These are phyloP conservation scores for Pseudoips prasinana DNA, from an alignment of 2,888 invertebrate genomes.

Conservation along the genomic window DNA sequence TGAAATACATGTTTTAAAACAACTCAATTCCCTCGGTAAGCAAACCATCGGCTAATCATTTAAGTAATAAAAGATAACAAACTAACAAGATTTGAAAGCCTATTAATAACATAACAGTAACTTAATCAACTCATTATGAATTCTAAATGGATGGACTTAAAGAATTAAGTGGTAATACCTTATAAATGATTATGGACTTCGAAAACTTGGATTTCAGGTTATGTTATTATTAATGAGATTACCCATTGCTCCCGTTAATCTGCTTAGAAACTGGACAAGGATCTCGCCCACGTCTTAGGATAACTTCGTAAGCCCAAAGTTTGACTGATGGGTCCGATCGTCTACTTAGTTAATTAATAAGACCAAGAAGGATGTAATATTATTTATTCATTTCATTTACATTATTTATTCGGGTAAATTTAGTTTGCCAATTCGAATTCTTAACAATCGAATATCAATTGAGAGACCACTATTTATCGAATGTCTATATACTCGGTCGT, in stretches of 20 bases:
- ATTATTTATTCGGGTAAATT: too few species aligned
- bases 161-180: conserved; percentile 47
- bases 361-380: too few species aligned
- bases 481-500: too few species aligned
- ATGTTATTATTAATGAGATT: conserved; percentile 55
- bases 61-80: conserved; percentile 20
- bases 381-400: too few species aligned
- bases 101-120: conserved; percentile 31
- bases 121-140: conserved; percentile 27
- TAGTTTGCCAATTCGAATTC: too few species aligned
- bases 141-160: conserved; percentile 38
- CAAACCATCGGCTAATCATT: conserved; percentile 15
- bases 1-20: too few species aligned
- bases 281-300: conserved; percentile 30
- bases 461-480: too few species aligned
- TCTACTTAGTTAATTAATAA: too few species aligned
- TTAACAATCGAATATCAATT: too few species aligned
- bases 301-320: conserved; percentile 5
- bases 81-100: conserved; percentile 29
- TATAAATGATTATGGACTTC: conserved; percentile 50
- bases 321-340: too few species aligned
- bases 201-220: conserved; percentile 33
- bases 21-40: too few species aligned
- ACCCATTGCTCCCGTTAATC: conserved; percentile 56
- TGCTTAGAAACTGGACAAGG: conserved; percentile 53